Percentiles rank a stretch among this genome's conserved stretches.
Evolutionary conservation across 2,797 vertebrate genomes (phyloP).

Genomic region (Acanthis flammea): DNA sequence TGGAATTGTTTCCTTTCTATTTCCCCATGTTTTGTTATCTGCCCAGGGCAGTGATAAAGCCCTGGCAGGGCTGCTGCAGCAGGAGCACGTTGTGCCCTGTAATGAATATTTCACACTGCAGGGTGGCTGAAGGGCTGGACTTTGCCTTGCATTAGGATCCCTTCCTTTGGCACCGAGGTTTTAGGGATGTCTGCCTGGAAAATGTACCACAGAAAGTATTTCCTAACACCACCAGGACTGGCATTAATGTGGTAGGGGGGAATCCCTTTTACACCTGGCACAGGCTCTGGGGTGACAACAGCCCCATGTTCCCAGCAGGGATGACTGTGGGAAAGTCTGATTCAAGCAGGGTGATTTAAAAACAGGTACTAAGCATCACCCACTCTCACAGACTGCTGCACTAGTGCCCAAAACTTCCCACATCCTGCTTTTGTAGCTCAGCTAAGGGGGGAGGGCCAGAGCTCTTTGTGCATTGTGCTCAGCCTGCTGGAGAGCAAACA

Average conservation of each 20-base stretch:
- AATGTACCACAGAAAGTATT: background rate
- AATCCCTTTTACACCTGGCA: conserved; percentile 22
- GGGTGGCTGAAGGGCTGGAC: background rate
- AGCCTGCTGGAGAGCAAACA: background rate
- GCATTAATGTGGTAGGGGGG: background rate
- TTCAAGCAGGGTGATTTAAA: background rate
- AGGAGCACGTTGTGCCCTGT: background rate
- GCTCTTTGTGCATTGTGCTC: background rate
- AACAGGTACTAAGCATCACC: background rate
- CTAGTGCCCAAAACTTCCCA: background rate
- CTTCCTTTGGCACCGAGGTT: background rate
- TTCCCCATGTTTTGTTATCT: background rate
- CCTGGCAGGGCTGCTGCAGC: background rate
- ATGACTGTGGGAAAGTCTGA: background rate
- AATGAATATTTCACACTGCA: conserved; percentile 11
- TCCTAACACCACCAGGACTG: background rate
- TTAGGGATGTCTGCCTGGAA: background rate
- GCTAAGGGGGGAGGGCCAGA: background rate
- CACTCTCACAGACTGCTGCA: background rate
- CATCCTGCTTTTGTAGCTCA: background rate
- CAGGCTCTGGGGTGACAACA: background rate
- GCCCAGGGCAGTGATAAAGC: background rate
- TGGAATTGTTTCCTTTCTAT: background rate
- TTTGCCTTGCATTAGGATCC: background rate
- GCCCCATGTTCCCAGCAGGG: conserved; percentile 14